phyloP scores from a whole-genome alignment of 37 sponge, comb jelly and placozoan species.

The Aphrocallistes beatrix region DNA sequence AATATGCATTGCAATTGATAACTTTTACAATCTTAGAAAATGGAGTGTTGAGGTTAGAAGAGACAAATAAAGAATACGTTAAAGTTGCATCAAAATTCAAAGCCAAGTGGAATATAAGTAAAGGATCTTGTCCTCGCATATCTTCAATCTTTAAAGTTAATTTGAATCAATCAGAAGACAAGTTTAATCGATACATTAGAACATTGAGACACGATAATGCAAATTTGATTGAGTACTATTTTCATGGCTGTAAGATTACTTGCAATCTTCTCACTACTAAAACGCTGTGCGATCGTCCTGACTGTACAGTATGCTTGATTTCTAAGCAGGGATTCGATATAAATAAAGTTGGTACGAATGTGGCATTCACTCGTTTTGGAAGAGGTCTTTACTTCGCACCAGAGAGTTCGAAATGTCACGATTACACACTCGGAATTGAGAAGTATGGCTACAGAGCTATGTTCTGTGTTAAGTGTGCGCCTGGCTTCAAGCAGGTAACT shows the following conservation, averaged over 20 bases:
- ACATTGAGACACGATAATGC: neutral
- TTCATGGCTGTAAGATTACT: neutral
- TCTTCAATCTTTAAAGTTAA: neutral
- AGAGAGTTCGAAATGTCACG: slow-evolving; percentile 62
- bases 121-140: neutral
- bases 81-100: neutral
- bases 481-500: slow-evolving; percentile 38
- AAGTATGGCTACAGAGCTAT: slow-evolving; percentile 38
- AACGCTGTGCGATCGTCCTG: neutral
- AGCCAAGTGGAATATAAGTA: neutral
- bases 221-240: neutral
- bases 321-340: slow-evolving; percentile 6
- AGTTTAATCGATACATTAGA: neutral
- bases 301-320: neutral
- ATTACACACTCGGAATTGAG: slow-evolving; percentile 46
- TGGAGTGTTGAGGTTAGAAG: neutral
- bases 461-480: slow-evolving; percentile 45
- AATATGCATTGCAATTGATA: too few species aligned
- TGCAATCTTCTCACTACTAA: neutral
- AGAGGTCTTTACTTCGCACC: slow-evolving; percentile 70
- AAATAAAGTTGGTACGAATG: slow-evolving; percentile 23
- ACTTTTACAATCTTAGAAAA: too few species aligned
- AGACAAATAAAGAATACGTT: neutral
- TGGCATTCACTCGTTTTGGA: slow-evolving; percentile 47
- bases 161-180: neutral